phyloP scores from a whole-genome alignment of 2,888 invertebrate species.

The Heliconius ismenius region DNA sequence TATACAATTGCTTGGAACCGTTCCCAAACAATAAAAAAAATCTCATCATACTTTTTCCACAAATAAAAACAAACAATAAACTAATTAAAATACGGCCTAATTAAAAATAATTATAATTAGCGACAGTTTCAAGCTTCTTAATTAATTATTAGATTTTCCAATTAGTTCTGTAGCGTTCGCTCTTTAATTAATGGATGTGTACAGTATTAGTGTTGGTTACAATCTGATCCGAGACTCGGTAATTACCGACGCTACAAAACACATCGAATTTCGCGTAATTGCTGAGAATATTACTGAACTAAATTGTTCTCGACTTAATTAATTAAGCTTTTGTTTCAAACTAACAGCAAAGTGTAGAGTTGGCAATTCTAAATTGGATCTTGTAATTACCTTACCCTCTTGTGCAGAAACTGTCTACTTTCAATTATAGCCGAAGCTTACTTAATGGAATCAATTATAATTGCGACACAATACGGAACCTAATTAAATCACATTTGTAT shows the following conservation, averaged over 20 bases:
- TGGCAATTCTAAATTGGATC: slow-evolving; percentile 83
- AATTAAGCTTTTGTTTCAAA: slow-evolving; percentile 83
- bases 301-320: slow-evolving; percentile 83
- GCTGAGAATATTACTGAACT: slow-evolving; percentile 81
- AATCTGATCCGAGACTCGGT: slow-evolving; percentile 76
- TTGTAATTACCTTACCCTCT: slow-evolving; percentile 81
- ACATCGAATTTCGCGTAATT: slow-evolving; percentile 80
- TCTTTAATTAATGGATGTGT: slow-evolving; percentile 75
- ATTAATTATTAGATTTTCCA: slow-evolving; percentile 78
- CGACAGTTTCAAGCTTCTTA: slow-evolving; percentile 52
- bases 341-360: slow-evolving; percentile 82
- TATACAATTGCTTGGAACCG: slow-evolving; percentile 7
- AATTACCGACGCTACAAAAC: slow-evolving; percentile 78
- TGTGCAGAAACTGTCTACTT: slow-evolving; percentile 79
- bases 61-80: slow-evolving; percentile 38
- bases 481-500: slow-evolving; percentile 38
- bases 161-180: slow-evolving; percentile 66
- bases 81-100: slow-evolving; percentile 37
- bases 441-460: slow-evolving; percentile 80
- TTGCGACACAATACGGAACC: slow-evolving; percentile 65
- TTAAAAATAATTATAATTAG: slow-evolving; percentile 42
- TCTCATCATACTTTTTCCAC: slow-evolving; percentile 30
- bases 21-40: slow-evolving; percentile 21
- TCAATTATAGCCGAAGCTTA: slow-evolving; percentile 79
- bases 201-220: slow-evolving; percentile 75